phyloP scores from a whole-genome alignment of 1,140 invertebrate genomes.

The Ridgeia piscesae region DNA sequence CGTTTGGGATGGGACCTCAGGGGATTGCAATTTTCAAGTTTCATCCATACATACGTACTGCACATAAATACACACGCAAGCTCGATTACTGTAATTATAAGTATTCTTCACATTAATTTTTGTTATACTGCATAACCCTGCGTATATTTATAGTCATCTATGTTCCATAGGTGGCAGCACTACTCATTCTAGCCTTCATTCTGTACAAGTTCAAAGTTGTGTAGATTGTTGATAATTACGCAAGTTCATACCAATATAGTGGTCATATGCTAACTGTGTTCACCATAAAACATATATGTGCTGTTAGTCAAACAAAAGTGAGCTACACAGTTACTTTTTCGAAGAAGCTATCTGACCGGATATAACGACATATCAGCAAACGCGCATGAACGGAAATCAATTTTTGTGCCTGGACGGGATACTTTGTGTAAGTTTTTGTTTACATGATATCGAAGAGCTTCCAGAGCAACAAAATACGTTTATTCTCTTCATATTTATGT shows the following conservation, averaged over 20 bases:
- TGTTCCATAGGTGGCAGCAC: no score
- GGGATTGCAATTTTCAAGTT: no score
- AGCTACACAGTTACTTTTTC: not conserved
- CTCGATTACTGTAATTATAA: no score
- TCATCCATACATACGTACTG: no score
- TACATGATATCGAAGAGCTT: not conserved
- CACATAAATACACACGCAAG: no score
- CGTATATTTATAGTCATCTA: no score
- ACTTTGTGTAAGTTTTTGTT: conserved; percentile 6
- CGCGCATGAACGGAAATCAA: not conserved
- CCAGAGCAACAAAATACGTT: not conserved
- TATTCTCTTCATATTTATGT: not conserved
- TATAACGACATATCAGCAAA: not conserved
- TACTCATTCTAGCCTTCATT: no score
- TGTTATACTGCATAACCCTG: no score
- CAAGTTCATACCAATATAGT: not conserved
- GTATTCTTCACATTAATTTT: no score
- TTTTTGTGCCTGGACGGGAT: not conserved
- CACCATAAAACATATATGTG: not conserved
- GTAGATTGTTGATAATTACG: not conserved
- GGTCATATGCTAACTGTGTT: not conserved
- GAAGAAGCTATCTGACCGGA: not conserved
- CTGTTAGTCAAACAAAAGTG: not conserved
- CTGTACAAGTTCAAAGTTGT: not conserved
- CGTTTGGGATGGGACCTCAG: no score